Evolutionary conservation across 2,888 invertebrate species (phyloP), one percentile per base, ranked within the genome.

Genomic region (Coleophora deauratella): DNA sequence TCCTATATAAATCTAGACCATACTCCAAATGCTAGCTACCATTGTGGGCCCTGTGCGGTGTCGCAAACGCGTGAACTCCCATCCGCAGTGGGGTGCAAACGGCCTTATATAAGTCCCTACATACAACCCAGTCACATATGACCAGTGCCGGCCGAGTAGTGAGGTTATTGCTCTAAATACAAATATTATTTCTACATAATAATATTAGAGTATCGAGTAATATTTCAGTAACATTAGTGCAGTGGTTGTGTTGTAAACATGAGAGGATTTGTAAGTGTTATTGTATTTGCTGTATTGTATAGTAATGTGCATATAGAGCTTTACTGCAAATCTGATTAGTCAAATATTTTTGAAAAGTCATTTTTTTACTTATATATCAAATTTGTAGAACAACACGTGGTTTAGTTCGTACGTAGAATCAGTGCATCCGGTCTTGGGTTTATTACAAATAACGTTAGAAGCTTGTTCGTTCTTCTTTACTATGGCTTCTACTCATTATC

Each of bases 241-340:
- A 52, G 67, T 71, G 62, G 51, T 44, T 52, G 71, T 68, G 65
- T 50, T 36, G 42, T 41, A 47, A 60, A 54, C 41, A 80, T 81
- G 80, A 81, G 72, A 74, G 57, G 67, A 44, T 75, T 77, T 55
- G 81, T 80, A 80, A 82, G 80, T 80, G 54, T 40, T 51, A 32
- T 42, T 42, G 42, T 37, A 27, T 42, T n/a, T n/a, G n/a, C n/a
- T n/a, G 21, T 21, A 4, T 21, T 21, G 6, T 21, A 3, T n/a
- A n/a, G n/a, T n/a, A n/a, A n/a, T n/a, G n/a, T n/a, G n/a, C n/a
- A n/a, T n/a, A n/a, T n/a, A n/a, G n/a, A n/a, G n/a, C n/a, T n/a
- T n/a, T n/a, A n/a, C n/a, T n/a, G n/a, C n/a, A n/a, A n/a, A n/a
- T n/a, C n/a, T n/a, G n/a, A n/a, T n/a, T n/a, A n/a, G n/a, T n/a